Conservation (phyloP, 53 echinoderm and acorn worm species). For the Pentamera pediparva region DNA sequence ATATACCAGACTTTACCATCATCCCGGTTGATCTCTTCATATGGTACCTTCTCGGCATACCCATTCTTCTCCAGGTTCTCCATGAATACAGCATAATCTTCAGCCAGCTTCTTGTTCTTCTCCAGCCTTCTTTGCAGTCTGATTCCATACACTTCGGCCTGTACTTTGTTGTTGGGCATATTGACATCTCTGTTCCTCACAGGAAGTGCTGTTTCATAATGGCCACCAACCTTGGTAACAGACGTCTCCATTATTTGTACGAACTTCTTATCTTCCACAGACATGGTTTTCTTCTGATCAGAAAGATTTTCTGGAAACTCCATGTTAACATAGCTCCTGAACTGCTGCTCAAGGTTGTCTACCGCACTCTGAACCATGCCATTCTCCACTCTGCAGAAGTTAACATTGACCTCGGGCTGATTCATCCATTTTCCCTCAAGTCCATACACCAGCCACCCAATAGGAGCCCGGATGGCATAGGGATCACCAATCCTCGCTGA, state of each 20-base stretch:
- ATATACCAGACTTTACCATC: conserved; percentile 41
- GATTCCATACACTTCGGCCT: conserved; percentile 31
- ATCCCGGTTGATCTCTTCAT: neutral
- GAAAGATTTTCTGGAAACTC: conserved; percentile 46
- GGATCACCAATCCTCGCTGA: conserved; percentile 39
- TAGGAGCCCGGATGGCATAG: conserved; percentile 35
- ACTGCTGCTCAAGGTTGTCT: conserved; percentile 43
- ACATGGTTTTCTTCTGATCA: conserved; percentile 28
- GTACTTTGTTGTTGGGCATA: conserved; percentile 52
- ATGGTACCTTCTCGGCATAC: conserved; percentile 45
- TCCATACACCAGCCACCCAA: conserved; percentile 57
- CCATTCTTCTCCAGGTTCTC: conserved; percentile 38
- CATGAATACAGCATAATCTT: conserved; percentile 54
- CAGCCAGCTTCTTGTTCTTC: conserved; percentile 26
- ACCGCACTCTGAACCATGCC: conserved; percentile 13
- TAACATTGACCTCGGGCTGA: conserved; percentile 30
- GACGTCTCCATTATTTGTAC: conserved; percentile 54
- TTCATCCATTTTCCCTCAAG: conserved; percentile 29
- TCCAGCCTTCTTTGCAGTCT: conserved; percentile 35
- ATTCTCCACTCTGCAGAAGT: conserved; percentile 32
- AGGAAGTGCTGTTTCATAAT: conserved; percentile 47
- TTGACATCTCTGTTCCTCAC: conserved; percentile 20
- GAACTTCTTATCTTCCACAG: conserved; percentile 59
- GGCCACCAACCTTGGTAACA: conserved; percentile 21
- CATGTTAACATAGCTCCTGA: conserved; percentile 36